These are phyloP conservation scores for Salvelinus alpinus DNA, from an alignment of 2,113 vertebrate species.

Conservation along the genomic window DNA sequence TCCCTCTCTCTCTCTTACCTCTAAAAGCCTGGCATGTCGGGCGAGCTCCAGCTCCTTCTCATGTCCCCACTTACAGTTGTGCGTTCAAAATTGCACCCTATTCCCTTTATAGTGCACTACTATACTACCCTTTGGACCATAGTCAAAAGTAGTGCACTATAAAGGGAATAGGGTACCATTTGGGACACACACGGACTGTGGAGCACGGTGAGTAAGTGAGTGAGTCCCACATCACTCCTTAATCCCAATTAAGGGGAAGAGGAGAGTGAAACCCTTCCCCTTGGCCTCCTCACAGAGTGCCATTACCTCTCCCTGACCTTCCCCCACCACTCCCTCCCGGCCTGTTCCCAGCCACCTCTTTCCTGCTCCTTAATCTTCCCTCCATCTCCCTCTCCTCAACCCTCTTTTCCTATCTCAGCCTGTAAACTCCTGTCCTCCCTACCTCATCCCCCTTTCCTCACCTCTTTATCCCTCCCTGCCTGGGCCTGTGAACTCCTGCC, in stretches of 20 bases:
- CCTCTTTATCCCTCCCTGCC: no score
- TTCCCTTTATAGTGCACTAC: slow-evolving; percentile 40
- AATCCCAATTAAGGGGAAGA: slow-evolving; percentile 47
- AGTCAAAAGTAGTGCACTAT: no score
- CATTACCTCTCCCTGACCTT: slow-evolving; percentile 57
- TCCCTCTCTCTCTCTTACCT: slow-evolving; percentile 9
- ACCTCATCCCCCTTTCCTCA: no score
- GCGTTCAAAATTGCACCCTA: slow-evolving; percentile 29
- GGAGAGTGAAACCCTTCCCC: slow-evolving; percentile 30
- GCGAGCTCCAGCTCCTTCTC: not conserved
- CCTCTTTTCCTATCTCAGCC: not conserved
- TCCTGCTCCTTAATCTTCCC: slow-evolving; percentile 19
- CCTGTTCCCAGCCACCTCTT: not conserved
- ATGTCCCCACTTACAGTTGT: not conserved
- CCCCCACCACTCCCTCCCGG: not conserved
- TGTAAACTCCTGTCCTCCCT: no score
- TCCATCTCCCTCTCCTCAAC: not conserved
- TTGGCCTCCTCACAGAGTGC: slow-evolving; percentile 17
- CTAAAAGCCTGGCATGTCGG: slow-evolving; percentile 14
- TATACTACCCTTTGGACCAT: no score
- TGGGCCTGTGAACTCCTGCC: no score
- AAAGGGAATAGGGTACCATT: no score
- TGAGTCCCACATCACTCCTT: slow-evolving; percentile 19
- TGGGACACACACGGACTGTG: slow-evolving; percentile 28
- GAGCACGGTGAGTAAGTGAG: slow-evolving; percentile 15